Evolutionary conservation across 2,113 vertebrate species (phyloP).

Genomic region (Budorcas taxicolor): DNA sequence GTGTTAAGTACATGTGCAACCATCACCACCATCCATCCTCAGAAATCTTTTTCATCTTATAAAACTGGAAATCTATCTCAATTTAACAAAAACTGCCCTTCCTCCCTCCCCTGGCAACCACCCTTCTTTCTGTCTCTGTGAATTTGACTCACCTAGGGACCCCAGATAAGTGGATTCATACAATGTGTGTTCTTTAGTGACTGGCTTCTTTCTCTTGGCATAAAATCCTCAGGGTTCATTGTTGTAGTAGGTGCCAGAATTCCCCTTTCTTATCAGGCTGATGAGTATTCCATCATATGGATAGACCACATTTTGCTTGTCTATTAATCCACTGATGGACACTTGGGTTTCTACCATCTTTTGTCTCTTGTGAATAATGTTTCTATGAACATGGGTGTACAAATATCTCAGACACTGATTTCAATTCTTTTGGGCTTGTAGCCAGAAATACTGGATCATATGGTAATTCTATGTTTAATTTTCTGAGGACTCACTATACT

Average conservation of each 20-base stretch:
- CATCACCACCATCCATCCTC: background rate
- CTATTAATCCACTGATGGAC: background rate
- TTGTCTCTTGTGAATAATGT: background rate
- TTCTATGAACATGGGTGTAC: background rate
- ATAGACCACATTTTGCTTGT: background rate
- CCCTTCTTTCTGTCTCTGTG: background rate
- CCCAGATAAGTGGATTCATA: background rate
- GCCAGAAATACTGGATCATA: background rate
- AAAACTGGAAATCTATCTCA: background rate
- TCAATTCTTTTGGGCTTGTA: background rate
- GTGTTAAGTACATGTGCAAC: background rate
- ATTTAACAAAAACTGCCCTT: background rate
- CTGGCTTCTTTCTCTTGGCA: background rate
- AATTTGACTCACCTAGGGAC: background rate
- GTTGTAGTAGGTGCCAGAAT: background rate
- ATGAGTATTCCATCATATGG: background rate
- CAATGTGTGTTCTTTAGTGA: background rate
- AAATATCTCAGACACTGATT: background rate
- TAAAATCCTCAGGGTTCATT: background rate
- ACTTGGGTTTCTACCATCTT: background rate
- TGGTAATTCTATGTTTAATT: background rate
- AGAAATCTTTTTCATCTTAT: background rate
- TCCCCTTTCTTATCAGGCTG: background rate
- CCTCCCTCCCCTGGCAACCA: background rate
- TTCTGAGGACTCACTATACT: background rate